These are phyloP conservation scores for Drosophila tani DNA, from an alignment of 1,140 invertebrate genomes.

Conservation along the genomic window DNA sequence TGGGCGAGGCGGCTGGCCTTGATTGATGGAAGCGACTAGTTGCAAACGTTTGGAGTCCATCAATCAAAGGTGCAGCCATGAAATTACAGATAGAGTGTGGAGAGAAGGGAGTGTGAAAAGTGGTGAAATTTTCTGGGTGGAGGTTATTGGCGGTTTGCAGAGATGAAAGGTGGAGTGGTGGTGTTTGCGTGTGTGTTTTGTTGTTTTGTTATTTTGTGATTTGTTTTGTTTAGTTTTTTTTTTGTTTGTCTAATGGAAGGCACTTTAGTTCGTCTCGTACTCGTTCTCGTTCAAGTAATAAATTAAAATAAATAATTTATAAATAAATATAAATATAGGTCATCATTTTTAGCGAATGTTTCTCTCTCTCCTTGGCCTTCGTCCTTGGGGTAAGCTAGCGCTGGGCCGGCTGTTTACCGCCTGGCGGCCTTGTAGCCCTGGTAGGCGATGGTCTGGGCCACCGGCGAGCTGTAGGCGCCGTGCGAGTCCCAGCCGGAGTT, in stretches of 20 bases:
- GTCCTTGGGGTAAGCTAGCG: constrained; percentile 19
- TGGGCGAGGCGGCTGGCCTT: constrained; percentile 53
- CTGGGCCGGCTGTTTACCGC: constrained; percentile 61
- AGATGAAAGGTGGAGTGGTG: constrained; percentile 62
- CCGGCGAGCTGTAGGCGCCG: constrained; percentile 84
- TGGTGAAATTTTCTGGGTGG: constrained; percentile 41
- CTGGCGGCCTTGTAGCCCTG: constrained; percentile 84
- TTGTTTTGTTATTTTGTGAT: constrained; percentile 42
- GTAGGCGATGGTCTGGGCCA: constrained; percentile 85
- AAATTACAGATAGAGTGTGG: constrained; percentile 42
- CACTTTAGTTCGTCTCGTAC: constrained; percentile 69
- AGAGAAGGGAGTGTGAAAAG: constrained; percentile 39
- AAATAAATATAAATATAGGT: constrained; percentile 82
- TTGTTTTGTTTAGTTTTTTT: constrained; percentile 38
- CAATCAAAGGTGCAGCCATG: constrained; percentile 67
- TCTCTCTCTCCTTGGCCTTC: constrained; percentile 58
- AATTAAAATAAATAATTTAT: constrained; percentile 84
- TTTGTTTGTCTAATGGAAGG: constrained; percentile 66
- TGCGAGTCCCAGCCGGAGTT: constrained; percentile 82
- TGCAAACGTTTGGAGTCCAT: constrained; percentile 71
- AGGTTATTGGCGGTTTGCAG: constrained; percentile 39
- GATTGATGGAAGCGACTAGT: constrained; percentile 80
- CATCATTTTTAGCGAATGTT: constrained; percentile 76
- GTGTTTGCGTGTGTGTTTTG: constrained; percentile 29
- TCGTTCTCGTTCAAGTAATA: constrained; percentile 82